Percentiles rank a stretch among this genome's conserved stretches.
phyloP scores from a whole-genome alignment of 2,113 vertebrate genomes.

The Percopsis transmontana region DNA sequence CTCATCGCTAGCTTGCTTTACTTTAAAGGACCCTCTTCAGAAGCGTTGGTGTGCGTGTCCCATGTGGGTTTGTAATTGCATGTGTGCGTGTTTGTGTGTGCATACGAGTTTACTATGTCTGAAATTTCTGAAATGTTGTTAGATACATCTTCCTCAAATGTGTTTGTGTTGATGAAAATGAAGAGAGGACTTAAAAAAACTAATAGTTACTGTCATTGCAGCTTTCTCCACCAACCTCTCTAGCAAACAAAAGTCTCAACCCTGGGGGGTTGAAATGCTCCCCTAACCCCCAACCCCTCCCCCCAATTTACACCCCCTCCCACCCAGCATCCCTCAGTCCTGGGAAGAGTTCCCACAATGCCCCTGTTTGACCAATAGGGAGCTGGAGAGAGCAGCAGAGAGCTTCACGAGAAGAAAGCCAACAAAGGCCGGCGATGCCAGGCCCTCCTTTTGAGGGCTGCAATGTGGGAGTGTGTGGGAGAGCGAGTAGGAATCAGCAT shows the following conservation, averaged over 20 bases:
- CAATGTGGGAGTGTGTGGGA: slow-evolving; percentile 1
- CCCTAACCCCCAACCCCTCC: not conserved
- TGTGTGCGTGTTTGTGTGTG: slow-evolving; percentile 27
- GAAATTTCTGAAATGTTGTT: slow-evolving; percentile 23
- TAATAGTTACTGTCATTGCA: slow-evolving; percentile 41
- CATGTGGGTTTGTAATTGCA: slow-evolving; percentile 10
- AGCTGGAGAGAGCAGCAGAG: slow-evolving; percentile 6
- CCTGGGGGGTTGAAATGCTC: slow-evolving; percentile 30
- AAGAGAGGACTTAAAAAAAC: slow-evolving; percentile 11
- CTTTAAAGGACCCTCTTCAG: slow-evolving; percentile 32
- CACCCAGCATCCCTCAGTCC: slow-evolving; percentile 27
- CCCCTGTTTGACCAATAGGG: slow-evolving; percentile 3
- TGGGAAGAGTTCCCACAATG: slow-evolving; percentile 53
- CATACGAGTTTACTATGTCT: slow-evolving; percentile 1
- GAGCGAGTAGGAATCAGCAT: slow-evolving; percentile 23
- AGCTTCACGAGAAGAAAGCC: slow-evolving; percentile 19
- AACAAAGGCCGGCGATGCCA: slow-evolving; percentile 37
- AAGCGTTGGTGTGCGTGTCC: not conserved
- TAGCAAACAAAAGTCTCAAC: slow-evolving; percentile 20
- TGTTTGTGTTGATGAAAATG: slow-evolving; percentile 8
- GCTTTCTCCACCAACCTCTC: slow-evolving; percentile 50
- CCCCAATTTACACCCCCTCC: slow-evolving; percentile 21
- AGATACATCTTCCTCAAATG: slow-evolving; percentile 22
- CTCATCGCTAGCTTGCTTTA: slow-evolving; percentile 42
- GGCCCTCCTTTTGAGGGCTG: not conserved